Evolutionary conservation across 2,888 invertebrate genomes (phyloP), one percentile per base, ranked within the genome.

Genomic region (Cacoxenus indagator): DNA sequence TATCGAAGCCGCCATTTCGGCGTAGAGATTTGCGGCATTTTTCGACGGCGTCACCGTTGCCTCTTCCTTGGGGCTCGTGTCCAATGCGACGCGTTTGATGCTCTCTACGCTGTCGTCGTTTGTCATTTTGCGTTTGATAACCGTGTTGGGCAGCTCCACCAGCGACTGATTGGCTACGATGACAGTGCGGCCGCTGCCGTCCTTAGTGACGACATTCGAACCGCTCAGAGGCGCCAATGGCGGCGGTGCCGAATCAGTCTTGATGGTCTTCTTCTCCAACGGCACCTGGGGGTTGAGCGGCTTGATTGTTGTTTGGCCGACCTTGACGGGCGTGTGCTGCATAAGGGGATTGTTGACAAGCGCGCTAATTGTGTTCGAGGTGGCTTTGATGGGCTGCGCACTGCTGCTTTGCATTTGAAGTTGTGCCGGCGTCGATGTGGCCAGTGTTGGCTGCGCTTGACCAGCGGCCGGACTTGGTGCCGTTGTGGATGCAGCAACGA

Each of bases 11-110:
- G 95, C 95, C 62, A 95, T 90, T 29, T 95, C 95, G 0, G 95
- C 95, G 83, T 95, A 95, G 26, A 95, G 88, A 87, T 95, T 95
- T 0, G 95, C 95, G 0, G 95, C 95, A 5, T 94, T 94, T 67
- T 94, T 94, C 0, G 95, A 95, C 0, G 88, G 87, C 14, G 87
- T 85, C 4, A 86, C 84, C 37, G 81, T 84, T 0, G 75, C 26
- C 11, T 85, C 85, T 3, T 82, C 82, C 43, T 82, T 77, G 19
- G 66, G 62, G 48, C 29, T 51, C 5, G 43, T 84, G n/a, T 89
- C 88, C 51, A 91, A 87, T 0, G 90, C 89, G 0, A 90, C 87
- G 6, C 89, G 89, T 17, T 88, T 89, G 6, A 85, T 87, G 0
- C 87, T 88, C n/a, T 79, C 84, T 6, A 73, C 73, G 11, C 78